A percentile compares a stretch with the other conserved stretches of the same genome.
Evolutionary conservation across 2,797 vertebrate species (phyloP).

Genomic region (Peromyscus melanophrys): DNA sequence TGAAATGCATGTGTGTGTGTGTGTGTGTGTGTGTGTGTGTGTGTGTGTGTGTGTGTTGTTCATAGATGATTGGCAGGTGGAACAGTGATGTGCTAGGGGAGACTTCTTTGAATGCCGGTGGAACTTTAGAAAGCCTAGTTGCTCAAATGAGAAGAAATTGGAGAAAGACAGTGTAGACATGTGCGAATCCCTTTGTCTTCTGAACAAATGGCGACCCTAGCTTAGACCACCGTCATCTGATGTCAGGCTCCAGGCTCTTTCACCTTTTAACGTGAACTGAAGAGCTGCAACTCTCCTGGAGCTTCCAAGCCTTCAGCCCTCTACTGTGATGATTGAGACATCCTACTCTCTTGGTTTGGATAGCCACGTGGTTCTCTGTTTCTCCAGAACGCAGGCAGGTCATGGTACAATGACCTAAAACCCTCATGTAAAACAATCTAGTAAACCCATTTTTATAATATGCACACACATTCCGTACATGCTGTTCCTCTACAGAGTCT

Average conservation of each 20-base stretch:
- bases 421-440: neutral
- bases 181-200: neutral
- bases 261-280: neutral
- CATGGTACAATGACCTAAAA: no score
- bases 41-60: neutral
- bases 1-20: neutral
- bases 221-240: neutral
- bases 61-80: neutral
- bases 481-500: neutral
- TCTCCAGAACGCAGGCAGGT: neutral
- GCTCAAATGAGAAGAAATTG: neutral
- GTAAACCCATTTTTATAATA: neutral
- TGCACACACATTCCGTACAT: neutral
- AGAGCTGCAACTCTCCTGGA: neutral
- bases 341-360: neutral
- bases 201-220: neutral
- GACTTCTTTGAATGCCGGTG: neutral
- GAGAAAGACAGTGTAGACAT: neutral
- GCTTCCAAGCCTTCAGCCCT: neutral
- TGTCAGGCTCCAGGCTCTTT: neutral
- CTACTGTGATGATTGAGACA: neutral
- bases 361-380: neutral
- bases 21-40: neutral
- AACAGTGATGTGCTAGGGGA: neutral
- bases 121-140: neutral